phyloP scores from a whole-genome alignment of 2,113 vertebrate species.

The Calidris pugnax region DNA sequence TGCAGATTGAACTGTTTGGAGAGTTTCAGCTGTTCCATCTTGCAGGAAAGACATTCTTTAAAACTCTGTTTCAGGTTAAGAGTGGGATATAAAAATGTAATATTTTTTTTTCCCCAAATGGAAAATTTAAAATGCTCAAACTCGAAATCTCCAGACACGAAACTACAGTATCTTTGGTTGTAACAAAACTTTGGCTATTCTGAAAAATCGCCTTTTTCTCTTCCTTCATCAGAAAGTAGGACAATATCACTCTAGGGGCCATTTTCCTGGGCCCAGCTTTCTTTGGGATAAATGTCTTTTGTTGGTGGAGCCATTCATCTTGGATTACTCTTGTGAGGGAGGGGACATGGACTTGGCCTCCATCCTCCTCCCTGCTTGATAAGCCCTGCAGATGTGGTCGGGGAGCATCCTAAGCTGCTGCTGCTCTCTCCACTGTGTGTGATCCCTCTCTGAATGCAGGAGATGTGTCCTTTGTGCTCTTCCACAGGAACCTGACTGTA shows the following conservation, averaged over 20 bases:
- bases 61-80: not conserved
- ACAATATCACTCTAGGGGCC: not conserved
- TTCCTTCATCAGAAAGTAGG: not conserved
- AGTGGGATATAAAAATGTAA: not conserved
- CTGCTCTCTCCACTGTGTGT: rapidly evolving
- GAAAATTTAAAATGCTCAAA: not conserved
- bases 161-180: not conserved
- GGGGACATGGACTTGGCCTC: rapidly evolving
- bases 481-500: not conserved
- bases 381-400: rapidly evolving
- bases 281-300: not conserved
- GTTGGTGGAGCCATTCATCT: not conserved
- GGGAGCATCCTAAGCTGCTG: rapidly evolving
- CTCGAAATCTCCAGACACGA: not conserved
- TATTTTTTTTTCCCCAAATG: not conserved
- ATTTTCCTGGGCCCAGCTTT: not conserved
- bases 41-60: not conserved
- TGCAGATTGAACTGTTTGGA: not conserved
- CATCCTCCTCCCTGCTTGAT: not conserved
- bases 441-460: not conserved
- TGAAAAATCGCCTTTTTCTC: not conserved
- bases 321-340: not conserved
- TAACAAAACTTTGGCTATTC: not conserved
- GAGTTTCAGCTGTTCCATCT: not conserved
- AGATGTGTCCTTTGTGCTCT: not conserved